Evolutionary conservation across 2,888 invertebrate genomes (phyloP), one percentile per base, ranked within the genome.

Genomic region (Norana najaformis): DNA sequence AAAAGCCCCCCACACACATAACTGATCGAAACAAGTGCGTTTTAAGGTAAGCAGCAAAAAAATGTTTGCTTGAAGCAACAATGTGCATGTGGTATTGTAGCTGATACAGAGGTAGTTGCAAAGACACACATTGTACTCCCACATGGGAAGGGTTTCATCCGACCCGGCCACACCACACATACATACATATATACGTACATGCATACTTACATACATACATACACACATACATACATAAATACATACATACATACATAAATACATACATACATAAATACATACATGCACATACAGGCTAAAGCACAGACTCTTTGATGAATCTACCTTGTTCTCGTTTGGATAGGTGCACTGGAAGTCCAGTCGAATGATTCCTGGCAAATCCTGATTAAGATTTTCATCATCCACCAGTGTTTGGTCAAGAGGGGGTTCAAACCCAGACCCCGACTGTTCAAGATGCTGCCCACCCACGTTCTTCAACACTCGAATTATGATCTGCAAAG

Each of bases 261-360:
- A n/a, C n/a, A n/a, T 47, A 8, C 47, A 20, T 47, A 18, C 69
- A 69, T n/a, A 16, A 69, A 69, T 30, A 1, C 69, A n/a, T n/a
- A 2, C 11, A 69, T n/a, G n/a, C n/a, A 1, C n/a, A n/a, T n/a
- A n/a, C n/a, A n/a, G n/a, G n/a, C n/a, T n/a, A n/a, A n/a, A n/a
- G n/a, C n/a, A n/a, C n/a, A n/a, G n/a, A n/a, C n/a, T n/a, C n/a
- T n/a, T n/a, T n/a, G 69, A 69, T 69, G 85, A 20, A 85, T 8
- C 18, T 85, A 85, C 85, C 85, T 18, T 37, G 85, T 85, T 6
- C 36, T 36, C 85, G 35, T 23, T 11, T 18, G 85, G 85, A 85
- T 85, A 85, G 37, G 85, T 85, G 35, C 85, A 85, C 36, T 85
- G 36, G 36, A 85, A 85, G 85, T 85, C 36, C 35, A 85, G 36